phyloP scores from a whole-genome alignment of 2,888 invertebrate genomes.

The Acrobasis consociella region DNA sequence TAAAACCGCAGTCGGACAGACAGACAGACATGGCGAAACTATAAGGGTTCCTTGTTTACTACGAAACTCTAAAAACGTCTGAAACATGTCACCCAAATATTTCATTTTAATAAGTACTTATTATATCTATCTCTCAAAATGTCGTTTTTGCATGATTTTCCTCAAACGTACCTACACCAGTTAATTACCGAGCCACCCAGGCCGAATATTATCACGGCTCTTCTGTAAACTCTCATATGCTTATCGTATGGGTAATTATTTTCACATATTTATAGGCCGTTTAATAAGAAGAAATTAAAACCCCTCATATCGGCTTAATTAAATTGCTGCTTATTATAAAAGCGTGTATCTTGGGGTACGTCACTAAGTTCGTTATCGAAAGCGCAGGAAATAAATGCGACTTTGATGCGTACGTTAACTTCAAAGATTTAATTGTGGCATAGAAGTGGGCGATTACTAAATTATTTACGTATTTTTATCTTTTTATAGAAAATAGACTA shows the following conservation, averaged over 20 bases:
- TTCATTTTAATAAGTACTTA: no score
- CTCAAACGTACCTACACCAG: background rate
- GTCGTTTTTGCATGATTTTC: background rate
- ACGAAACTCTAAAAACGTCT: no score
- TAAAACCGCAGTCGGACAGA: no score
- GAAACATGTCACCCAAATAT: no score
- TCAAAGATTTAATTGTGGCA: no score
- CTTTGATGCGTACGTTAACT: background rate
- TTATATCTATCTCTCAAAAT: no score
- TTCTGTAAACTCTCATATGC: conserved; percentile 38
- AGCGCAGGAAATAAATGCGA: background rate
- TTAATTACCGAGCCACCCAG: conserved; percentile 6
- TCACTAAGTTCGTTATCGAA: conserved; percentile 32
- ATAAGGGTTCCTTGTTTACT: no score
- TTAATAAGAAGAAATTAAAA: conserved; percentile 38
- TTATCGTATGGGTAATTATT: conserved; percentile 41
- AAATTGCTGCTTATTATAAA: conserved; percentile 38
- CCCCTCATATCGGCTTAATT: conserved; percentile 38
- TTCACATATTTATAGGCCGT: conserved; percentile 49
- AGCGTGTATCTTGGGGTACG: conserved; percentile 27
- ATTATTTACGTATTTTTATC: no score
- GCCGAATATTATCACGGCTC: conserved; percentile 24
- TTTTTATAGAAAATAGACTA: no score
- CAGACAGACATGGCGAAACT: no score
- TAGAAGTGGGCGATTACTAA: no score